Evolutionary conservation across 2,113 vertebrate genomes (phyloP).

Genomic region (Verasper variegatus): DNA sequence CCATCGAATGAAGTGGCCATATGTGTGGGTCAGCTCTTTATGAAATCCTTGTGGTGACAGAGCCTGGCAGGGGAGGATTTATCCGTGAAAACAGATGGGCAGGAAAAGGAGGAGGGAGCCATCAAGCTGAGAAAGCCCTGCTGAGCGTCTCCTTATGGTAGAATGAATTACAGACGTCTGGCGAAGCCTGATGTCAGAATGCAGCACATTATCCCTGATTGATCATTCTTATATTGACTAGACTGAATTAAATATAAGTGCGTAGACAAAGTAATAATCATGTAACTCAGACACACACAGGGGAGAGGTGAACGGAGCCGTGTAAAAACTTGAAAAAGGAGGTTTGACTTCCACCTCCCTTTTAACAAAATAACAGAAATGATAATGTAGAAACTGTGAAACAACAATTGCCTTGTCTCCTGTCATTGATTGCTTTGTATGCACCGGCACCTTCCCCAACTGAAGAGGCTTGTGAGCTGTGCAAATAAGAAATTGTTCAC

Average conservation of each 20-base stretch:
- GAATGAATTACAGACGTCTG: constrained; percentile 61
- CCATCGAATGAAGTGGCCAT: constrained; percentile 67
- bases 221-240: constrained; percentile 49
- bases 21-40: constrained; percentile 74
- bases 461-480: constrained; percentile 1
- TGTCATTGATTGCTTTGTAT: constrained; percentile 8
- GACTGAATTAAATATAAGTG: constrained; percentile 18
- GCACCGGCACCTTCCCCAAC: neutral
- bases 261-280: neutral
- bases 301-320: neutral
- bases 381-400: neutral
- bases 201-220: constrained; percentile 47
- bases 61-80: constrained; percentile 68
- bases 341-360: neutral
- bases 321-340: neutral
- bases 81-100: constrained; percentile 75
- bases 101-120: constrained; percentile 69
- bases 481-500: constrained; percentile 3
- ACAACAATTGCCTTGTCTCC: constrained; percentile 1
- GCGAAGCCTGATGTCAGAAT: constrained; percentile 54
- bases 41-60: constrained; percentile 62
- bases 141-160: constrained; percentile 65
- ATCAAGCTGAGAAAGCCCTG: constrained; percentile 71
- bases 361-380: neutral
- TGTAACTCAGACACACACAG: neutral